These are phyloP conservation scores for Aricia artaxerxes DNA, from an alignment of 2,888 invertebrate genomes.

Conservation along the genomic window DNA sequence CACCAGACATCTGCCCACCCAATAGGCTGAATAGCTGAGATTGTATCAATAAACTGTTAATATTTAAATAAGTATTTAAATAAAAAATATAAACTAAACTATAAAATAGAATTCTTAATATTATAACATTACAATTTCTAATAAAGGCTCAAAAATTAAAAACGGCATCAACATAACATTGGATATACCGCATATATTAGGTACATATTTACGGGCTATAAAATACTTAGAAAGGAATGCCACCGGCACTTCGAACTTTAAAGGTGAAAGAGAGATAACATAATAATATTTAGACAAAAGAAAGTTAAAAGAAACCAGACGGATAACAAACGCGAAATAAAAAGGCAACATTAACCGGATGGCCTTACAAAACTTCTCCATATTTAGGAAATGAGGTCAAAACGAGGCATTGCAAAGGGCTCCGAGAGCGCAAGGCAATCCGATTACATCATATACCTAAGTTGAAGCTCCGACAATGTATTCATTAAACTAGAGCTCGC, in stretches of 20 bases:
- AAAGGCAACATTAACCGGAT: slow-evolving; percentile 47
- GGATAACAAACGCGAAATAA: slow-evolving; percentile 43
- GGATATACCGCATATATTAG: background rate
- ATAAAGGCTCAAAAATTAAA: no score
- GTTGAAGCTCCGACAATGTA: slow-evolving; percentile 47
- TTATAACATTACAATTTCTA: no score
- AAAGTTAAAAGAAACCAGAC: slow-evolving; percentile 41
- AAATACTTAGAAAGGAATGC: background rate
- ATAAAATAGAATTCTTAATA: slow-evolving; percentile 2
- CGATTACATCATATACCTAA: slow-evolving; percentile 59
- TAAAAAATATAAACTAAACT: no score
- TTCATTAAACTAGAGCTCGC: slow-evolving; percentile 46
- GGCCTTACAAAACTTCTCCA: slow-evolving; percentile 69
- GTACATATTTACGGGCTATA: background rate
- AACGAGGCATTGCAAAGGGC: slow-evolving; percentile 58
- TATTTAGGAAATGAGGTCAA: slow-evolving; percentile 73
- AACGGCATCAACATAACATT: no score
- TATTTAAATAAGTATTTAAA: no score
- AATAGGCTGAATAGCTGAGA: slow-evolving; percentile 18
- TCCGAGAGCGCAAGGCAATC: slow-evolving; percentile 57
- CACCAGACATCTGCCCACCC: slow-evolving; percentile 38
- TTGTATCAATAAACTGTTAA: background rate
- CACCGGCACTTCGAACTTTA: background rate
- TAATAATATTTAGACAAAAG: slow-evolving; percentile 33
- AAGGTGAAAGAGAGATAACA: background rate